Base-by-base conservation (phyloP, 2,797 vertebrate species). In the Mormyrops boulengeri region DNA sequence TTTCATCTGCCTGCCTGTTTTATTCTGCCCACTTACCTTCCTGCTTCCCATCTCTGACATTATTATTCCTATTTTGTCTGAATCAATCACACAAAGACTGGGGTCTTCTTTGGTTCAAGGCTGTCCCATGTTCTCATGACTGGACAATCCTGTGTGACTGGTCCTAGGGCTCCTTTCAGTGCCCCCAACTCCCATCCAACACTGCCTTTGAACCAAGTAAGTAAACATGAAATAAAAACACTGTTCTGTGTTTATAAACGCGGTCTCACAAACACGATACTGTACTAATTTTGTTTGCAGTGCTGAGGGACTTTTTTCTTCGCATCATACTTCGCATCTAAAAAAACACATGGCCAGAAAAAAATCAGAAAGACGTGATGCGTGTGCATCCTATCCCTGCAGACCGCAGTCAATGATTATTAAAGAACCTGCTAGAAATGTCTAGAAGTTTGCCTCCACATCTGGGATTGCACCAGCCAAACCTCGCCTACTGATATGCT, bases 401-500 rank as follows among this genome's bases (percentile, higher is more conserved):
- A 34, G 53, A 53, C 87, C 22, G n/a, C 38, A 57, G 77, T 89
- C 80, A 6, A 34, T 38, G 50, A 44, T 80, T 50, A 86, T 19
- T 89, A 47, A 19, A 57, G 34, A 88, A 66, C 38, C 62, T 73
- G 49, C 62, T n/a, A 8, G 6, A 22, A 41, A n/a, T 22, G 19
- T 53, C 9, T 26, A 22, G 47, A 12, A 34, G n/a, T 73, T 52
- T 69, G n/a, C 41, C 14, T 38, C 22, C 12, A 8, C 62, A 88
- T 47, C 22, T 87, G 85, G 6, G 19, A 49, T 77, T 77, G 57
- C 19, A 44, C 30, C 89, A 62, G 60, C 49, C 34, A 41, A 44
- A 53, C 62, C n/a, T 17, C 7, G 60, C 34, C 85, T 87, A 80
- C 86, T 52, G 89, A 91, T 89, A 89, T 90, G 73, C 17, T 85